Evolutionary conservation across 53 echinoderm and acorn worm species (phyloP).

Genomic region (Luidia sarsii): DNA sequence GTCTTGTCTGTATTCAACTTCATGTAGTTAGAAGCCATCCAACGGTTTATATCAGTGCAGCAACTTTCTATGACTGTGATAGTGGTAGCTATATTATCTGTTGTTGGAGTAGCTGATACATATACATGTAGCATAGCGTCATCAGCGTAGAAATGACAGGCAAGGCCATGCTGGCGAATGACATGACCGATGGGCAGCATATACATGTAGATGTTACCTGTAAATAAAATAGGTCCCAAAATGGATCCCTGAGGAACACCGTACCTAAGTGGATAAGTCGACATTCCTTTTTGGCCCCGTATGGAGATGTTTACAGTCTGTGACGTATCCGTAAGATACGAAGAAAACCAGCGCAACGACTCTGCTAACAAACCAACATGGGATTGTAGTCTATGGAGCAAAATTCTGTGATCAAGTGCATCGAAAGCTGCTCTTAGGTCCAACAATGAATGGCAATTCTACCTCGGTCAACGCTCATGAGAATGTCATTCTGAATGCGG

Average conservation of each 20-base stretch:
- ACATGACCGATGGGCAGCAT: constrained; percentile 17
- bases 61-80: not conserved
- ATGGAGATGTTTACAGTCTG: not conserved
- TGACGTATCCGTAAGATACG: not conserved
- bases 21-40: too few relatives aligned
- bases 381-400: too few relatives aligned
- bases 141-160: constrained; percentile 58
- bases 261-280: not conserved
- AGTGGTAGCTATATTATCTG: too few relatives aligned
- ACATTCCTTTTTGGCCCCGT: not conserved
- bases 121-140: constrained; percentile 38
- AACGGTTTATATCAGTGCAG: too few relatives aligned
- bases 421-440: too few relatives aligned
- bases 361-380: not conserved
- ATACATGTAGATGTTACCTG: too few relatives aligned
- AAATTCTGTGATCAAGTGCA: too few relatives aligned
- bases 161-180: constrained; percentile 14
- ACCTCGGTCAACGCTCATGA: too few relatives aligned
- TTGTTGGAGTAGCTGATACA: not conserved
- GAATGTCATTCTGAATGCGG: too few relatives aligned
- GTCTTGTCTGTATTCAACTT: too few relatives aligned
- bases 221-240: constrained; percentile 5
- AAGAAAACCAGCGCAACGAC: constrained; percentile 2
- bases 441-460: too few relatives aligned
- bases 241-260: constrained; percentile 8